Evolutionary conservation across 2,888 invertebrate species (phyloP), one percentile per base, ranked within the genome.

Genomic region (Drosophila pseudotalamancana): DNA sequence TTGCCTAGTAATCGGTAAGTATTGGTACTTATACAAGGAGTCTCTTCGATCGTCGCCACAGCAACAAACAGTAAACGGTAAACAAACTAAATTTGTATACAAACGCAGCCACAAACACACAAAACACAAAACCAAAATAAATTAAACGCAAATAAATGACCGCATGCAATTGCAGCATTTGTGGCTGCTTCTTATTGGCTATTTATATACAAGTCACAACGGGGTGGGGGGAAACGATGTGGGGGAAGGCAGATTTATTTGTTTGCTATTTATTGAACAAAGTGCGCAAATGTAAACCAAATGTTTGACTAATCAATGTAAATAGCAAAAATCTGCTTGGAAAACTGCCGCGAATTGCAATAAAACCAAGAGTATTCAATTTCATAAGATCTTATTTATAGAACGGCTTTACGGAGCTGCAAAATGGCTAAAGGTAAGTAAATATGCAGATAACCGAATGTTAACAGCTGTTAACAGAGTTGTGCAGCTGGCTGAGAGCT

Each of bases 31-130:
- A 63, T 63, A 37, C 12, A 21, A 27, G 32, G 25, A 19, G 29
- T 37, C 39, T n/a, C n/a, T 63, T 32, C 37, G 16, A 43, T 21
- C 67, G 71, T 63, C 50, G 63, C 51, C 73, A 68, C 50, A 72
- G 73, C 73, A 51, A 55, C 71, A 25, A 37, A 25, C n/a, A n/a
- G n/a, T n/a, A n/a, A n/a, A n/a, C n/a, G n/a, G 49, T 42, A 66
- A 72, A 72, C 72, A 57, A 67, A 56, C 68, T 54, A 23, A 62
- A 50, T 50, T 63, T 72, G 56, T 72, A 57, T 16, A 67, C 49
- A 66, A 71, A 69, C 25, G n/a, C 19, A 39, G 29, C 48, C 55
- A 40, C 46, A 61, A 31, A n/a, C n/a, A n/a, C n/a, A n/a, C n/a
- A n/a, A n/a, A n/a, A n/a, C n/a, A n/a, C n/a, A n/a, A 40, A 48